Base-by-base conservation (phyloP, 1,140 invertebrate species). In the Habropoda laboriosa region DNA sequence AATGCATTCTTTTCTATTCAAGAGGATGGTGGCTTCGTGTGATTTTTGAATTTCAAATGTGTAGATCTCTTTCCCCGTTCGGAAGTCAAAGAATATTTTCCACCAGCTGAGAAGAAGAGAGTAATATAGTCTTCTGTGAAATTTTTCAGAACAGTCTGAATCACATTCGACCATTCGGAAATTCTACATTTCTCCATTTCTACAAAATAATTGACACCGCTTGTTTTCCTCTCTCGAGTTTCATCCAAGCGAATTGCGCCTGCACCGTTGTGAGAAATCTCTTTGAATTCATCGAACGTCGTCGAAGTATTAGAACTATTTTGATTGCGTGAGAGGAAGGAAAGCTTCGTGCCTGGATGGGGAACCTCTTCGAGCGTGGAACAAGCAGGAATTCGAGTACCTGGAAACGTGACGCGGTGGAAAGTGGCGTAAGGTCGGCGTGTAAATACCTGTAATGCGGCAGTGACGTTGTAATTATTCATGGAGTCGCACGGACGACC, bases 281-380 rank as follows among this genome's bases (percentile, higher is more conserved):
- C 47, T 40, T 78, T 78, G 53, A 60, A 78, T 78, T 49, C 67
- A 71, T 60, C 71, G 67, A 78, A 51, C 53, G 67, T 70, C 75
- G 61, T 71, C 53, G 42, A 40, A 55, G 75, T 71, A 78, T 68
- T 78, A 78, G 55, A 79, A 58, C 63, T 76, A 55, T 66, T 73
- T 51, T 35, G 70, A 73, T 30, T 47, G 38, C 75, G 75, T 71
- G 21, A 55, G 75, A 42, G 75, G 49, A 30, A 10, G 0, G 24
- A 40, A 42, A 21, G 64, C 21, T 40, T 70, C 35, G 18, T 49
- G 42, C 45, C 24, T 24, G 40, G 2, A n/a, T n/a, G n/a, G 66
- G 12, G 60, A 55, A 67, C 24, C 40, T 30, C 10, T 60, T 21
- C 0, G 13, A n/a, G 38, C 27, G 21, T 8, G 24, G 24, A 66